Base-by-base conservation (phyloP, 2,113 vertebrate genomes). In the Elgaria multicarinata region DNA sequence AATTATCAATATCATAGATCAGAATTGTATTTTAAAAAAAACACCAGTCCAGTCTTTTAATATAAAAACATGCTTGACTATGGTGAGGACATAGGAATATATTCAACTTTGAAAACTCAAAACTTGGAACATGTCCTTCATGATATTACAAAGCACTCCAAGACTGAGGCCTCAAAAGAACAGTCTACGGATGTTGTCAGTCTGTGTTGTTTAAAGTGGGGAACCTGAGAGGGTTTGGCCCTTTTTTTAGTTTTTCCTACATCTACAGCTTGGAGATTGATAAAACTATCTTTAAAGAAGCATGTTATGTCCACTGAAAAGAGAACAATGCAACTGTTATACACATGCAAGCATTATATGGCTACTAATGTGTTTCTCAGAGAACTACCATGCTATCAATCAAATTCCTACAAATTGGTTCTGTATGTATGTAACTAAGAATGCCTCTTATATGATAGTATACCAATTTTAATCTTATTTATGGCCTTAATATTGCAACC, bases 341-440 rank as follows among this genome's bases (percentile, higher is more conserved):
- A 42, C 20, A 76, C 14, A 36, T 76, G n/a, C 13, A 83, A 44
- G 55, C 58, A 77, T 53, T 89, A 67, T 28, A 76, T 50, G 42
- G 18, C 26, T 24, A 55, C n/a, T 55, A 78, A 67, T 84, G 26
- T 69, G 20, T 83, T 67, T 89, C 20, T 89, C 58, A 74, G 53
- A 22, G n/a, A 24, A 33, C 9, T 83, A 67, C 3, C 39, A 22
- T 58, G 22, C 62, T 24, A 67, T 84, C 55, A 83, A 18, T 89
- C 88, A 89, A 66, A 83, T 50, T 84, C 64, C 62, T 77, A 66
- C 71, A 89, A 75, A 89, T 77, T 88, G 33, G n/a, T 76, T 67
- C 20, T 84, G 42, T 67, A 53, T 71, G 13, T 44, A 74, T 3
- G 2, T 55, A 75, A 83, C 44, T 24, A 55, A 78, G 50, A 89